These are phyloP conservation scores for Catocala fraxini DNA, from an alignment of 2,888 invertebrate genomes.

Conservation along the genomic window DNA sequence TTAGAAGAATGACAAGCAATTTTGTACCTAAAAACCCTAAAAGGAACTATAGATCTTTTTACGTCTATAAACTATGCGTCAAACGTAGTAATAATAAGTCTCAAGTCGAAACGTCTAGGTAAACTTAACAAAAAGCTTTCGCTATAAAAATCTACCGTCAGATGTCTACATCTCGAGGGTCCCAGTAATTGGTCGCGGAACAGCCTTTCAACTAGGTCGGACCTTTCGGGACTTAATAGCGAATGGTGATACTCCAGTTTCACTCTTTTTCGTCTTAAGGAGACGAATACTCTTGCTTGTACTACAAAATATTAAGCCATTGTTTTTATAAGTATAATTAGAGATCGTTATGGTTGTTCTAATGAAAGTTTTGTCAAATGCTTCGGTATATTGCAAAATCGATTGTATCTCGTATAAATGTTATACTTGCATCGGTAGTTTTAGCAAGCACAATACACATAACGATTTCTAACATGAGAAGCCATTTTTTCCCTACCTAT, in stretches of 20 bases:
- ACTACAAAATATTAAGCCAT: not conserved
- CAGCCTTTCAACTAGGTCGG: conserved; percentile 42
- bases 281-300: not conserved
- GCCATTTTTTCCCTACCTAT: no score
- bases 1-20: no score
- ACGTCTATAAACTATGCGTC: not conserved
- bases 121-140: conserved; percentile 2
- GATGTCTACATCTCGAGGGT: conserved; percentile 14
- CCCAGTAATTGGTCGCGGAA: conserved; percentile 41
- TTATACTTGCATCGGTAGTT: no score
- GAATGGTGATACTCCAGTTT: conserved; percentile 18
- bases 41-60: not conserved
- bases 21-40: no score
- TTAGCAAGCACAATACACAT: no score
- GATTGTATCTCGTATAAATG: no score
- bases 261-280: not conserved
- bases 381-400: no score
- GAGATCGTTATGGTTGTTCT: not conserved
- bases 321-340: conserved; percentile 3
- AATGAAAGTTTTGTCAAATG: not conserved
- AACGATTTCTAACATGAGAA: no score
- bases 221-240: conserved; percentile 34
- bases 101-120: not conserved
- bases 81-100: not conserved
- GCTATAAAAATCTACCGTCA: not conserved